phyloP scores from a whole-genome alignment of 2,797 vertebrate genomes.

The Tachyglossus aculeatus region DNA sequence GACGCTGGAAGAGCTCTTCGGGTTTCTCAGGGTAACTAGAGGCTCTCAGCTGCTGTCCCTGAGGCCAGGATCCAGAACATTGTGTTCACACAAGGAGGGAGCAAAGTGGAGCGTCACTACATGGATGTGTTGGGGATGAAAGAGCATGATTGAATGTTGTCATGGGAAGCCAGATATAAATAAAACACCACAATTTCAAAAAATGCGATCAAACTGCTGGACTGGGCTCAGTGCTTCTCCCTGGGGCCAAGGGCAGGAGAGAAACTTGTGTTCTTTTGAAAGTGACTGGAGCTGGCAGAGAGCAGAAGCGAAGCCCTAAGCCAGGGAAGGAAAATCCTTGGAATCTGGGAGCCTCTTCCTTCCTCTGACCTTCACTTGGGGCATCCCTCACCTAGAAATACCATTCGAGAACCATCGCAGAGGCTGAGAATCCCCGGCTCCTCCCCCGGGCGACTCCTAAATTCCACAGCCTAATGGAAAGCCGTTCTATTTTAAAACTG shows the following conservation, averaged over 20 bases:
- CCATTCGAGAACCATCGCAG: too few species aligned
- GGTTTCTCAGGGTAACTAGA: background rate
- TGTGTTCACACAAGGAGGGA: slow-evolving; percentile 32
- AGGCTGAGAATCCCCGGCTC: background rate
- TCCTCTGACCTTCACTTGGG: background rate
- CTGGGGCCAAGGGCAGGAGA: rapidly evolving
- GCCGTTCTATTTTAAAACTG: slow-evolving; percentile 42
- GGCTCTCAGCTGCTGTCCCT: background rate
- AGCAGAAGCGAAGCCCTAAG: background rate
- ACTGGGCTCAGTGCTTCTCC: background rate
- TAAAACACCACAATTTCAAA: background rate
- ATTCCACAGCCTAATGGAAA: background rate
- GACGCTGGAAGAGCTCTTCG: background rate
- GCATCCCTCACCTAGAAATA: background rate
- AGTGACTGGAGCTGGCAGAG: rapidly evolving
- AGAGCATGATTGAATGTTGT: background rate
- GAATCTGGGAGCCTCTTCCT: background rate
- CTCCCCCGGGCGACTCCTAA: slow-evolving; percentile 12
- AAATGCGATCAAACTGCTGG: background rate
- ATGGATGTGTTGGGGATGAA: background rate
- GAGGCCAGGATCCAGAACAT: slow-evolving; percentile 34
- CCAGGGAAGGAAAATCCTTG: background rate
- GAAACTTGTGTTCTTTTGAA: slow-evolving; percentile 2
- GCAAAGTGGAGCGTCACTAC: background rate
- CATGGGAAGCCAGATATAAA: background rate